phyloP scores from a whole-genome alignment of 2,797 vertebrate species.

The Sylvilagus floridanus region DNA sequence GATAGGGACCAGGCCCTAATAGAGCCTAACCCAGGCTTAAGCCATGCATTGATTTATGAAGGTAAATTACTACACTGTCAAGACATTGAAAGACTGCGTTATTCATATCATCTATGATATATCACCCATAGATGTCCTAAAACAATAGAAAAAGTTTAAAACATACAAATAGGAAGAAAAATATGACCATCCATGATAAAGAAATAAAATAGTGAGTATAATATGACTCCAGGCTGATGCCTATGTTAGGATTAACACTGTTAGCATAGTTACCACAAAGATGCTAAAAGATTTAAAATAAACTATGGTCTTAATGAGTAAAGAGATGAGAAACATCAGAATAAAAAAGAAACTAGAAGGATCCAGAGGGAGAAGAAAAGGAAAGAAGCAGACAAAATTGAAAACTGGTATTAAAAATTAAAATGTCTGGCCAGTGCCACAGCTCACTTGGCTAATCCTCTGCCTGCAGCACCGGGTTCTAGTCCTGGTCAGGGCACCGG shows the following conservation, averaged over 20 bases:
- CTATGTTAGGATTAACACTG: background rate
- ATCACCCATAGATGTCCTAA: background rate
- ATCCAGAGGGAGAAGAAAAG: too few species aligned
- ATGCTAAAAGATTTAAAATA: constrained; percentile 2
- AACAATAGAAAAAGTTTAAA: background rate
- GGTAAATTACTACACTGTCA: background rate
- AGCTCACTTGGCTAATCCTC: too few species aligned
- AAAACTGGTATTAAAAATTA: constrained; percentile 33
- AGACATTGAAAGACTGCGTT: background rate
- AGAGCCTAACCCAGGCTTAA: background rate
- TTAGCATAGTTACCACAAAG: background rate
- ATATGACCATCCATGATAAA: background rate
- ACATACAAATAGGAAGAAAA: background rate
- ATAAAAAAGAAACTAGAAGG: background rate
- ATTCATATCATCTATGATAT: background rate
- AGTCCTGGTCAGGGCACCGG: too few species aligned
- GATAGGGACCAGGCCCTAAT: background rate
- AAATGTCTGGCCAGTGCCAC: too few species aligned
- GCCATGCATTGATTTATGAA: too few species aligned
- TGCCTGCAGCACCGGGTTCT: too few species aligned
- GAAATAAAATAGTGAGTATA: background rate
- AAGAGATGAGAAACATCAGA: background rate
- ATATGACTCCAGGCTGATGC: background rate
- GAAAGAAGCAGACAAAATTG: background rate
- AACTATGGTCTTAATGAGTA: background rate